Evolutionary conservation across 2,888 invertebrate species (phyloP).

Genomic region (Leptura quadrifasciata): DNA sequence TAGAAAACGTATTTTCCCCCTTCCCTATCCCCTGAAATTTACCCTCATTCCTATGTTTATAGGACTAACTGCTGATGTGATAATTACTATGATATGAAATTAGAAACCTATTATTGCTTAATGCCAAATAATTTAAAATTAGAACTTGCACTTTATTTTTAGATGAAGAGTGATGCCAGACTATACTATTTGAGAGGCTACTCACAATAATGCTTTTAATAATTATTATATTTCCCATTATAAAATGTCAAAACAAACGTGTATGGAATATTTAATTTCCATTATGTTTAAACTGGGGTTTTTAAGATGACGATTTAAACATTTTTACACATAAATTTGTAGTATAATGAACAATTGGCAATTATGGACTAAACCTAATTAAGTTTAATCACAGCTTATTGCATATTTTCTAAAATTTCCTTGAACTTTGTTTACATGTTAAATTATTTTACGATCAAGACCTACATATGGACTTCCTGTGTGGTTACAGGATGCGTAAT

Average conservation of each 20-base stretch:
- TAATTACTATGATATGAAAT: too few species aligned
- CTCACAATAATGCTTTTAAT: background rate
- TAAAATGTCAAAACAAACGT: too few species aligned
- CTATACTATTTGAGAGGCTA: background rate
- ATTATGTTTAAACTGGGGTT: too few species aligned
- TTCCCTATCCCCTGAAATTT: too few species aligned
- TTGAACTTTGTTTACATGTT: background rate
- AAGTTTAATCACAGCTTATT: background rate
- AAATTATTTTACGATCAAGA: background rate
- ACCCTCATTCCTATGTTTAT: too few species aligned
- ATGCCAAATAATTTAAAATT: conserved; percentile 14
- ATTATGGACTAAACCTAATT: background rate
- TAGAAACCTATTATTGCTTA: too few species aligned
- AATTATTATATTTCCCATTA: background rate
- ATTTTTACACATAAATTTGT: too few species aligned
- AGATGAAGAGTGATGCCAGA: conserved; percentile 5
- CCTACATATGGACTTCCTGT: conserved; percentile 2
- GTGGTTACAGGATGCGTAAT: background rate
- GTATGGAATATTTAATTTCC: too few species aligned
- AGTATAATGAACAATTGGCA: too few species aligned
- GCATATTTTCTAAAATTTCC: background rate
- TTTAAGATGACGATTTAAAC: too few species aligned
- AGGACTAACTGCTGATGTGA: too few species aligned
- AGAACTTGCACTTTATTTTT: conserved; percentile 5
- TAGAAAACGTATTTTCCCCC: too few species aligned